Conservation (phyloP, 2,797 vertebrate genomes). For the Clarias fuscus region DNA sequence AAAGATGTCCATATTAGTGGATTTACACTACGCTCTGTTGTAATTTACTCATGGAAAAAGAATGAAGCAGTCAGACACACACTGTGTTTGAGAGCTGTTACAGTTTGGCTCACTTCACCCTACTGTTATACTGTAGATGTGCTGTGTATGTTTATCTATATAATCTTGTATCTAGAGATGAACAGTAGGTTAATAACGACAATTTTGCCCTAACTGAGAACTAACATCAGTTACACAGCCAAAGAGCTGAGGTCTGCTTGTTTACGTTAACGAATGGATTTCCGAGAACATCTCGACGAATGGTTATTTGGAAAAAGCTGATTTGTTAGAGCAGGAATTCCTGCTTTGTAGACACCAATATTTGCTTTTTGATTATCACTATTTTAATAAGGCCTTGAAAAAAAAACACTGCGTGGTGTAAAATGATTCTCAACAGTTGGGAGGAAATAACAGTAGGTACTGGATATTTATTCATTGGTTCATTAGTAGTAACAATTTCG, state of each 20-base stretch:
- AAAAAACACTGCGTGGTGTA: neutral
- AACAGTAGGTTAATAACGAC: neutral
- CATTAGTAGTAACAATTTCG: neutral
- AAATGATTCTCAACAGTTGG: neutral
- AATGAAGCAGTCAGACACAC: neutral
- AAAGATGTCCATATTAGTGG: neutral
- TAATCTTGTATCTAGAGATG: neutral
- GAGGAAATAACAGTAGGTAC: neutral
- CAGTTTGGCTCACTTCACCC: neutral
- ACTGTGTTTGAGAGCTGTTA: neutral
- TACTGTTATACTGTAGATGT: neutral
- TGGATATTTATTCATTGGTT: neutral
- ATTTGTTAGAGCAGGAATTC: conserved; percentile 51
- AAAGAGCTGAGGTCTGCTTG: conserved; percentile 35
- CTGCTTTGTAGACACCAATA: conserved; percentile 53
- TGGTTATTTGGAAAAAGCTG: conserved; percentile 50
- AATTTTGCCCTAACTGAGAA: conserved; percentile 13
- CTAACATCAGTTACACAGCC: conserved; percentile 14
- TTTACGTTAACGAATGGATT: conserved; percentile 39
- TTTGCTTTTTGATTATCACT: conserved; percentile 54
- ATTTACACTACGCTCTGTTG: neutral
- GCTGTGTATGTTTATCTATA: neutral
- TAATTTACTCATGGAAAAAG: neutral
- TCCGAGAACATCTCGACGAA: conserved; percentile 37
- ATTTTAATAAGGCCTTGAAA: conserved; percentile 31